Evolutionary conservation across 2,797 vertebrate genomes (phyloP).

Genomic region (Percopsis omiscomaycus): DNA sequence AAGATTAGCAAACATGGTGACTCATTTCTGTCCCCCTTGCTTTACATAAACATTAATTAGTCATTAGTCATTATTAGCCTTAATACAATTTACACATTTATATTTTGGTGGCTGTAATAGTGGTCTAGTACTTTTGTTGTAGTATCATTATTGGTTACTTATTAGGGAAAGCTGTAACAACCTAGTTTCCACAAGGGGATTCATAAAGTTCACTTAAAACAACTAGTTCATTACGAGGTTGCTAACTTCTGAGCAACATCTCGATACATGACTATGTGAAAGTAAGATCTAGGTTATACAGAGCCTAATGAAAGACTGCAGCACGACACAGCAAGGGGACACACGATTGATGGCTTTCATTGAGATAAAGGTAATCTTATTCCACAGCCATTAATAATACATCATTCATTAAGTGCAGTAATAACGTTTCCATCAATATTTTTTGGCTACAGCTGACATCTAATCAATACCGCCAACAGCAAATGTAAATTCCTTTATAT

Average conservation of each 20-base stretch:
- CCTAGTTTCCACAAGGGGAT: too few species aligned
- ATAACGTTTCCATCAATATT: conserved; percentile 71
- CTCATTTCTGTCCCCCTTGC: too few species aligned
- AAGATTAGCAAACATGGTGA: too few species aligned
- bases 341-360: conserved; percentile 71
- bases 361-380: conserved; percentile 77
- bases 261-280: conserved; percentile 10
- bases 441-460: conserved; percentile 59
- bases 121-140: too few species aligned
- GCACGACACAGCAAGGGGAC: conserved; percentile 41
- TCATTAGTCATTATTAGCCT: too few species aligned
- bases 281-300: conserved; percentile 38
- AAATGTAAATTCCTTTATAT: conserved; percentile 42
- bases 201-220: too few species aligned
- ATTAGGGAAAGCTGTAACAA: too few species aligned
- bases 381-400: conserved; percentile 79
- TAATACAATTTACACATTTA: too few species aligned
- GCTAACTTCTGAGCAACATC: not conserved
- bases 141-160: too few species aligned
- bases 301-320: conserved; percentile 61
- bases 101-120: too few species aligned
- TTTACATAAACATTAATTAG: too few species aligned
- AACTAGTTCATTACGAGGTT: not conserved
- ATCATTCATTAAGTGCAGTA: conserved; percentile 76
- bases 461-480: conserved; percentile 57